A percentile compares a stretch with the other conserved stretches of the same genome.
Conservation (phyloP, 2,888 invertebrate species). For the Tetrapedia diversipes region DNA sequence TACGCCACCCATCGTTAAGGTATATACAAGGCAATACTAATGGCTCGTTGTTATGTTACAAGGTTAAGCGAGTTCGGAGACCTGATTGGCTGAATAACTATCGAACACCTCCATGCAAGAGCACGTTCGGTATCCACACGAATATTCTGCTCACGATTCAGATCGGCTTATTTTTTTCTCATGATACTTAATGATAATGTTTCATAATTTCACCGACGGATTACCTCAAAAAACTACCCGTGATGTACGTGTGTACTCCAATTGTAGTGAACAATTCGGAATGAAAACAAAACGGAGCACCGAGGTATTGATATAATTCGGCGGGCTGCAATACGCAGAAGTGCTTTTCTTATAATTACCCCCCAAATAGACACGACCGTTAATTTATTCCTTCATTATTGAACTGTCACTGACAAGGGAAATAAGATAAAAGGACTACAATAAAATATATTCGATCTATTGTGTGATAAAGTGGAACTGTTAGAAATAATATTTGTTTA, state of each 20-base stretch:
- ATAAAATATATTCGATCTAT: too few relatives aligned
- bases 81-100: conserved; percentile 47
- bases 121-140: conserved; percentile 7
- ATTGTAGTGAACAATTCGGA: background rate
- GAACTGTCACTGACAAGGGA: background rate
- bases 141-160: conserved; percentile 29
- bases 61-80: conserved; percentile 58
- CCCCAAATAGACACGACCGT: background rate
- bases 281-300: background rate
- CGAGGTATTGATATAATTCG: background rate
- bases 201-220: background rate
- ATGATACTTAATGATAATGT: background rate
- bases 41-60: conserved; percentile 54
- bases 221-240: background rate
- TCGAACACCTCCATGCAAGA: conserved; percentile 35
- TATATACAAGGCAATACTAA: conserved; percentile 50
- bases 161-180: conserved; percentile 13
- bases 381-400: background rate
- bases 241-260: background rate
- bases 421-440: too few relatives aligned
- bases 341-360: background rate
- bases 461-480: too few relatives aligned
- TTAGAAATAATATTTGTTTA: too few relatives aligned
- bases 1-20: conserved; percentile 21
- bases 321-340: background rate